Conservation (phyloP, 1,140 invertebrate species). For the Calliopsis andreniformis region DNA sequence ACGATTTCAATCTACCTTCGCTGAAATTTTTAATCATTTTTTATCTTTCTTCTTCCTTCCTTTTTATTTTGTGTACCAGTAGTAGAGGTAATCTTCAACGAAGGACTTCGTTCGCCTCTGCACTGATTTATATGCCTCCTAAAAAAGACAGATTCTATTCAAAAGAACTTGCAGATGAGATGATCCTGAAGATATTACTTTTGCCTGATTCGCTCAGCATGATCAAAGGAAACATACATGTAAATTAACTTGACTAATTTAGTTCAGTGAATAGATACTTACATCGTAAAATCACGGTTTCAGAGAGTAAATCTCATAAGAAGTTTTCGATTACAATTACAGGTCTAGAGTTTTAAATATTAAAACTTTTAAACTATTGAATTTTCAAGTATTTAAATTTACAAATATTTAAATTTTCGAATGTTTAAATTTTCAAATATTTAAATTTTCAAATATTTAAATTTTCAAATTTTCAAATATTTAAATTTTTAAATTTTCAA, state of each 20-base stretch:
- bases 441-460: too few species aligned
- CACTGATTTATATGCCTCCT: not conserved
- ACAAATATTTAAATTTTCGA: too few species aligned
- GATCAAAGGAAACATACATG: not conserved
- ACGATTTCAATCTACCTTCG: slow-evolving; percentile 25
- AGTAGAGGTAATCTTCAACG: not conserved
- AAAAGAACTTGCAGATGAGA: not conserved
- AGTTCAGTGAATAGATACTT: not conserved
- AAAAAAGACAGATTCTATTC: not conserved
- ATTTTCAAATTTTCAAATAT: too few species aligned
- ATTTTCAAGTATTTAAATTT: too few species aligned
- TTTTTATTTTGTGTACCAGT: not conserved
- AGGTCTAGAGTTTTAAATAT: too few species aligned
- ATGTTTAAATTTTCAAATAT: too few species aligned
- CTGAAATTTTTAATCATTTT: not conserved
- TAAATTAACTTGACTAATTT: not conserved
- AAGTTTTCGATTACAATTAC: too few species aligned
- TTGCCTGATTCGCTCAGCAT: not conserved
- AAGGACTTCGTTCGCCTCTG: not conserved
- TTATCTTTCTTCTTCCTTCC: not conserved
- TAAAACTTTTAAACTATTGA: too few species aligned
- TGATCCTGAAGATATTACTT: not conserved
- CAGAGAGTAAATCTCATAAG: too few species aligned
- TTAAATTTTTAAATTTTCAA: too few species aligned
- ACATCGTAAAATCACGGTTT: too few species aligned